Base-by-base conservation (phyloP, 2,888 invertebrate species). In the Caenorhabditis panamensis region DNA sequence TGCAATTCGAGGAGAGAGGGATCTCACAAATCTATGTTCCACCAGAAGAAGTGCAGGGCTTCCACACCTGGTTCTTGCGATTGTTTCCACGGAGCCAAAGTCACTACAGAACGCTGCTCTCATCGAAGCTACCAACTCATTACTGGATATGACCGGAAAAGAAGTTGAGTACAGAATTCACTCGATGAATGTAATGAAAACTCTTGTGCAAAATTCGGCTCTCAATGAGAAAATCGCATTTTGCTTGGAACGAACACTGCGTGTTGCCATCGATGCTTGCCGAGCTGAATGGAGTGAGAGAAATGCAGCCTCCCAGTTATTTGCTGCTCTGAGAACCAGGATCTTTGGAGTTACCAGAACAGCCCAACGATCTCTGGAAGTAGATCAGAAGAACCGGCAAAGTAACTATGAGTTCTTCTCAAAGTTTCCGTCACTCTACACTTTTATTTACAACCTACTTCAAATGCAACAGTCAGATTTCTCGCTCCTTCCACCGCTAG, bases 1-100 rank as follows among this genome's bases (percentile, higher is more conserved):
- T 1, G 91, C 91, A 44, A 88, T 92, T n/a, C 82, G 79, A 16
- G 84, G 89, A 86, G 56, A 86, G 22, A 20, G 56, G 58, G 82
- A 80, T 72, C 75, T 82, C 6, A 72, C 82, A 22, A 82, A 76
- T 28, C 88, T 95, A 16, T 95, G 95, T 89, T 93, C 95, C 5
- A 97, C 97, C 0, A 93, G 97, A 24, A 93, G 97, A 80, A 96
- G 96, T 91, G 97, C 96, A 13, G 98, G 97, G 0, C 93, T 98
- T 68, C 97, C 97, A 0, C 97, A 95, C 91, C 94, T 96, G 93
- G 94, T 96, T 84, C 95, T 95, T 93, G 95, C 95, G 84, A 82
- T 89, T 44, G 76, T 89, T 2, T 66, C 82, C 9, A 85, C 88
- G 1, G 87, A 89, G 69, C 88, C 88, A 1, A 54, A 73, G 6